Evolutionary conservation across 2,888 invertebrate species (phyloP), one percentile per base, ranked within the genome.

Genomic region (Sarcophaga variegata): DNA sequence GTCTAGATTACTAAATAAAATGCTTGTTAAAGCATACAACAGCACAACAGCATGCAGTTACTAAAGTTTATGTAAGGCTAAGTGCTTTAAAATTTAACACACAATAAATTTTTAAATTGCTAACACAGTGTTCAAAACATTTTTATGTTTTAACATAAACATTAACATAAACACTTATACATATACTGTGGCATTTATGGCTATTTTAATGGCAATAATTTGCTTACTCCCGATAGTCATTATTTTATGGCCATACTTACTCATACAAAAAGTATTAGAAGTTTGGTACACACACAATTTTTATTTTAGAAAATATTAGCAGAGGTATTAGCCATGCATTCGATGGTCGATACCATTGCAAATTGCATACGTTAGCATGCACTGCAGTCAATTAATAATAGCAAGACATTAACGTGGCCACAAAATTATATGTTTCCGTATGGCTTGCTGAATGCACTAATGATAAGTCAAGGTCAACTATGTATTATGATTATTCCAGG

Each of bases 341-440:
- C 84, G 82, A 81, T 80, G 76, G 63, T 37, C 54, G 2, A 75
- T 47, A 72, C 74, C 69, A 77, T 25, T 83, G 72, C 86, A 85
- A 88, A 89, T 85, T 88, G 74, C 67, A 86, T 76, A 63, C 79
- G 75, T 83, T 81, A 86, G 83, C 85, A 78, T 83, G 86, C 81
- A 80, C 83, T 87, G 87, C 83, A 86, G 87, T 87, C 87, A 87
- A 87, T 88, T 89, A 88, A 88, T 88, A 88, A 84, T 83, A 81
- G 54, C 79, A 83, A 71, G 67, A 83, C 70, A 80, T 81, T 86
- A 88, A 84, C 79, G 85, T 59, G 74, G 22, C n/a, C 74, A 70
- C n/a, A 54, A 25, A 71, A 75, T 25, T 20, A 37, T 75, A 22
- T n/a, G 49, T 2, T 54, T 37, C 37, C 3, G 37, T 37, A 37